Evolutionary conservation across 2,797 vertebrate species (phyloP), one percentile per base, ranked within the genome.

Genomic region (Carapus acus): DNA sequence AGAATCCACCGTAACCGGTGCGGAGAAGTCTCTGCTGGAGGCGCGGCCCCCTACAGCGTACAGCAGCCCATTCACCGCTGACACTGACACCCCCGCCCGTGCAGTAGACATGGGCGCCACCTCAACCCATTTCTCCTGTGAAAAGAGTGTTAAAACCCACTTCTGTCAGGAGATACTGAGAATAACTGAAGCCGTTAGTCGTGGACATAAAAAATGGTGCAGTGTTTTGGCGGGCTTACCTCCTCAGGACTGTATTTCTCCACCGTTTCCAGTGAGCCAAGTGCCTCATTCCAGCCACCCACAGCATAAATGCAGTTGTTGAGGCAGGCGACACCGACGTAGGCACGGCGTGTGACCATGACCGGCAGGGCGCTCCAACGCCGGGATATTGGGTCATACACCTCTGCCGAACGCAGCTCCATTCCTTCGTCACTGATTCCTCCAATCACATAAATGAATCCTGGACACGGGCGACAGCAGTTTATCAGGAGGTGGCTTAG

Each of bases 191-290:
- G n/a, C n/a, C n/a, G n/a, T n/a, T n/a, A n/a, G n/a, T n/a, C n/a
- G n/a, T n/a, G n/a, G n/a, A n/a, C n/a, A n/a, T n/a, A n/a, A n/a
- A n/a, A n/a, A n/a, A n/a, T n/a, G n/a, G n/a, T n/a, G n/a, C n/a
- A n/a, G n/a, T n/a, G n/a, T n/a, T n/a, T n/a, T n/a, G n/a, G n/a
- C n/a, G n/a, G n/a, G n/a, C 16, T 29, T 70, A 97, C 95, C 93
- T 97, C 92, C 69, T 97, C 93, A 1, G 95, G 92, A 54, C 92
- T 94, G 69, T 93, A 99, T 73, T 92, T 96, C 78, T 98, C 96
- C 57, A 95, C 94, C 0, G 92, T 93, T 69, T 91, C 88, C 77
- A 99, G 86, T 0, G 92, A 91, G 17, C 93, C 95, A 71, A 96
- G 86, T 1, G 88, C 87, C 73, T 98, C 94, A 19, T 97, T 97